A percentile compares a stretch with the other conserved stretches of the same genome.
These are phyloP conservation scores for Melanotaenia nigrans DNA, from an alignment of 2,797 vertebrate genomes.

Conservation along the genomic window DNA sequence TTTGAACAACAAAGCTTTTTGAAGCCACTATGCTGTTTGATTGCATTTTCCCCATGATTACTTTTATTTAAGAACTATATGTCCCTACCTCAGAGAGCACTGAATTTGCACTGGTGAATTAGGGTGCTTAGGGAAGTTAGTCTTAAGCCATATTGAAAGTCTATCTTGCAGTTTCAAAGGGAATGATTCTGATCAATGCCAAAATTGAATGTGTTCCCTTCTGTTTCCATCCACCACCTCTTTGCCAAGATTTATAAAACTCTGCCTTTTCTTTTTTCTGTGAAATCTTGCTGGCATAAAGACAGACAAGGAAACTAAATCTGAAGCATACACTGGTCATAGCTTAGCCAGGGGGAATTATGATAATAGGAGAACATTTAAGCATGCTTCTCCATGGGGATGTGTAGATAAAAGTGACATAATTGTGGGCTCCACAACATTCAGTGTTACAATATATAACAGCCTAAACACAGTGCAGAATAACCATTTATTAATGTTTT, in stretches of 20 bases:
- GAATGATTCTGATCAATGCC: neutral
- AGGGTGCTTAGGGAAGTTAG: neutral
- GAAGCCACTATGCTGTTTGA: neutral
- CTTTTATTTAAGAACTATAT: neutral
- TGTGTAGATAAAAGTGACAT: neutral
- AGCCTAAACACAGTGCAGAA: neutral
- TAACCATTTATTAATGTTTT: neutral
- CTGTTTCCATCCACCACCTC: neutral
- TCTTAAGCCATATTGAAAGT: neutral
- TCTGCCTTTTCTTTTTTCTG: neutral
- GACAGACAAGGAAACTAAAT: neutral
- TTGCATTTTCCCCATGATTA: neutral
- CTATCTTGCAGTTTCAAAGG: neutral
- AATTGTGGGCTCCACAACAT: neutral
- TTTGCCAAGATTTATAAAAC: slow-evolving; percentile 1
- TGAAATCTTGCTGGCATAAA: neutral
- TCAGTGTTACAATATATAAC: neutral
- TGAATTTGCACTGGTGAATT: neutral
- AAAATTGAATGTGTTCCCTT: neutral
- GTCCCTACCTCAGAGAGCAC: neutral
- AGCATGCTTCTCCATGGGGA: neutral
- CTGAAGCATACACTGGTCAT: neutral
- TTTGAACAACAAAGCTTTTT: neutral
- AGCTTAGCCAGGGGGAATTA: neutral
- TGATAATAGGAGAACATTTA: slow-evolving; percentile 5